phyloP scores from a whole-genome alignment of 1,140 invertebrate species.

The Helicoverpa zea region DNA sequence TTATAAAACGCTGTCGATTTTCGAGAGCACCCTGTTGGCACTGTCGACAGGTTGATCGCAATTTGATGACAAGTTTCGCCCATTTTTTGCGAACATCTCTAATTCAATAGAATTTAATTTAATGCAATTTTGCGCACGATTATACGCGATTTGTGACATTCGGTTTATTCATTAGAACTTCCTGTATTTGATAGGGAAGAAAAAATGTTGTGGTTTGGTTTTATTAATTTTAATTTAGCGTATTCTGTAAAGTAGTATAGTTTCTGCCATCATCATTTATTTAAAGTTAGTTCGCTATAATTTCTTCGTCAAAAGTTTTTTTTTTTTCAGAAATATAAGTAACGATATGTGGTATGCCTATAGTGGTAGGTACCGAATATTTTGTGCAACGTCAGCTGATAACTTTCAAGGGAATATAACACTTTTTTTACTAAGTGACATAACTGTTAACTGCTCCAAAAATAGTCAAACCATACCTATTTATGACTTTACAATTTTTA shows the following conservation, averaged over 20 bases:
- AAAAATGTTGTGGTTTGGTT: conserved; percentile 18
- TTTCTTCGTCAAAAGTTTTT: neutral
- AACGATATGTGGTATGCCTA: too few species aligned
- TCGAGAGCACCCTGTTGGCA: conserved; percentile 12
- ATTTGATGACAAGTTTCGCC: conserved; percentile 64
- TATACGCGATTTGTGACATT: conserved; percentile 52
- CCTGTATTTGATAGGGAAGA: conserved; percentile 52
- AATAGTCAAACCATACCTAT: too few species aligned
- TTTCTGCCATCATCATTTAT: neutral
- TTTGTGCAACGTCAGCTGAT: too few species aligned
- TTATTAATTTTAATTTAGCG: neutral
- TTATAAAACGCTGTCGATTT: neutral
- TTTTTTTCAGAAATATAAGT: neutral
- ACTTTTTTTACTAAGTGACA: too few species aligned
- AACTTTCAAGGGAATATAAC: too few species aligned
- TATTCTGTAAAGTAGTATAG: too few species aligned
- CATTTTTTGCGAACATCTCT: conserved; percentile 60
- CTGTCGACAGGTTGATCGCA: conserved; percentile 51
- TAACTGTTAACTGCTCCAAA: too few species aligned
- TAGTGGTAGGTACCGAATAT: too few species aligned
- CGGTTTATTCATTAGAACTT: conserved; percentile 64
- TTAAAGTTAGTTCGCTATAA: neutral
- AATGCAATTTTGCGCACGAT: conserved; percentile 56
- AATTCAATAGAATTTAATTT: conserved; percentile 70
- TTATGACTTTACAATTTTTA: too few species aligned